Percentiles rank a stretch among this genome's conserved stretches.
Conservation (phyloP, 2,888 invertebrate species). For the Lordiphosa fenestrarum region DNA sequence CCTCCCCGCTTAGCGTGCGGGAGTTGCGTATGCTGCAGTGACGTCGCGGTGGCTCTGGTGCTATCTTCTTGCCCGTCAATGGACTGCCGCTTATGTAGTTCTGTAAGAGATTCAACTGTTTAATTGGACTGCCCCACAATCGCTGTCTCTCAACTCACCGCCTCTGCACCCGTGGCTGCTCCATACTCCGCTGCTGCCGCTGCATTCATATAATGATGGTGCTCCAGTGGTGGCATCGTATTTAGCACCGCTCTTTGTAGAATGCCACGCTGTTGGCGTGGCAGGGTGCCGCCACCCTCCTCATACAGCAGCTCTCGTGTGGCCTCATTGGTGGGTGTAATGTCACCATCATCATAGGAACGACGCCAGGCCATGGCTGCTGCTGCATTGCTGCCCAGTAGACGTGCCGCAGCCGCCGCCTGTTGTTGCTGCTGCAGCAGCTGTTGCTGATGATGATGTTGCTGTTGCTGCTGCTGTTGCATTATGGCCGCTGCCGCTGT, state of each 20-base stretch:
- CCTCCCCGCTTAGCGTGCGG: slow-evolving; percentile 63
- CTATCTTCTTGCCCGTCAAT: slow-evolving; percentile 88
- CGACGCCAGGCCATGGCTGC: slow-evolving; percentile 84
- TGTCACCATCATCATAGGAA: slow-evolving; percentile 94
- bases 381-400: slow-evolving; percentile 76
- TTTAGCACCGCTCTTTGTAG: slow-evolving; percentile 78
- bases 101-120: slow-evolving; percentile 42
- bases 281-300: slow-evolving; percentile 92
- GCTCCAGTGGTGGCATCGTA: slow-evolving; percentile 78
- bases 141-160: slow-evolving; percentile 34
- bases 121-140: not conserved
- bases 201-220: slow-evolving; percentile 80
- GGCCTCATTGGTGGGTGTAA: slow-evolving; percentile 92
- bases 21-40: slow-evolving; percentile 82
- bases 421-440: slow-evolving; percentile 50
- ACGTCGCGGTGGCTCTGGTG: slow-evolving; percentile 90
- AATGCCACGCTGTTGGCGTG: slow-evolving; percentile 86
- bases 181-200: slow-evolving; percentile 79
- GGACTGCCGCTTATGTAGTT: slow-evolving; percentile 85
- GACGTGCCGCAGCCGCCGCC: slow-evolving; percentile 58
- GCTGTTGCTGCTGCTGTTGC: slow-evolving; percentile 57
- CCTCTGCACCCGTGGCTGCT: slow-evolving; percentile 49
- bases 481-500: slow-evolving; percentile 53
- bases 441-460: slow-evolving; percentile 51
- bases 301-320: slow-evolving; percentile 79